Evolutionary conservation across 2,888 invertebrate genomes (phyloP).

Genomic region (Euplexia lucipara): DNA sequence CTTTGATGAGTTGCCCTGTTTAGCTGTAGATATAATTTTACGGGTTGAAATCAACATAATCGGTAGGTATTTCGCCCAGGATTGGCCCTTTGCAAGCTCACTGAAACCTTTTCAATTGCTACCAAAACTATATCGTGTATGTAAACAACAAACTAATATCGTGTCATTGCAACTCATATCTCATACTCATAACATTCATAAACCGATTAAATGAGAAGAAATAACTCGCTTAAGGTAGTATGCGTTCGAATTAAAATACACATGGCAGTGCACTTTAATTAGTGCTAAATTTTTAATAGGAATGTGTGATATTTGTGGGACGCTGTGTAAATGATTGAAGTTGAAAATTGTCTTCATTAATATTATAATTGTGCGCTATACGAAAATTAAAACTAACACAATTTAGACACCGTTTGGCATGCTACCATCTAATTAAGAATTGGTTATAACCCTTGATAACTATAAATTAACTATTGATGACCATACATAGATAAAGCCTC

Average conservation of each 20-base stretch:
- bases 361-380: too few species aligned
- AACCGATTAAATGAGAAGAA: slow-evolving; percentile 84
- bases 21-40: background rate
- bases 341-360: too few species aligned
- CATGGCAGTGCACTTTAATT: slow-evolving; percentile 23
- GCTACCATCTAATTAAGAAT: too few species aligned
- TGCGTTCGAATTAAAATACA: slow-evolving; percentile 35
- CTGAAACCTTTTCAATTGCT: background rate
- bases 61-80: too few species aligned
- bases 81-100: background rate
- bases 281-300: background rate
- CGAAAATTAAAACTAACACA: too few species aligned
- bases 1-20: background rate
- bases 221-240: slow-evolving; percentile 47
- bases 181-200: slow-evolving; percentile 78
- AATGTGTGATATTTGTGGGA: slow-evolving; percentile 6
- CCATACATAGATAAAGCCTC: too few species aligned
- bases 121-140: background rate
- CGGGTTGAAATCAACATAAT: too few species aligned
- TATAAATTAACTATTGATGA: too few species aligned
- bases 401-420: too few species aligned
- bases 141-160: slow-evolving; percentile 56
- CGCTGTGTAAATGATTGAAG: background rate
- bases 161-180: slow-evolving; percentile 73
- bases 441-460: too few species aligned